Evolutionary conservation across 2,888 invertebrate species (phyloP).

Genomic region (Caenorhabditis zanzibari): DNA sequence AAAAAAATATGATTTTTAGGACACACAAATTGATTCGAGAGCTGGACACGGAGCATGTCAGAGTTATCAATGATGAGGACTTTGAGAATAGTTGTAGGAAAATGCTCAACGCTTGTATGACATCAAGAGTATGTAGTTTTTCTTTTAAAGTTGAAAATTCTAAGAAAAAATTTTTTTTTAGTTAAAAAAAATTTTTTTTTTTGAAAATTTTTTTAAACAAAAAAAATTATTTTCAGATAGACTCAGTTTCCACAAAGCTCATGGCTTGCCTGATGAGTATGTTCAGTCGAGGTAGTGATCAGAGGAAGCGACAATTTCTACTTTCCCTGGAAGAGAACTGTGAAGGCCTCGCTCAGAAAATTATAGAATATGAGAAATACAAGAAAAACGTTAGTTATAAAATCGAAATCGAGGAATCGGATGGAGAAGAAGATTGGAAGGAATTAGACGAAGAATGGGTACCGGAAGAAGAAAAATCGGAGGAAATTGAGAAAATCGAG

Average conservation of each 20-base stretch:
- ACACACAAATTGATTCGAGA: slow-evolving; percentile 53
- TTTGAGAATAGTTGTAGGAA: slow-evolving; percentile 25
- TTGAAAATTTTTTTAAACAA: not conserved
- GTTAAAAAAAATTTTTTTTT: not conserved
- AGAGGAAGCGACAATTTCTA: slow-evolving; percentile 6
- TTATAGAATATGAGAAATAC: not conserved
- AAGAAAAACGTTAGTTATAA: not conserved
- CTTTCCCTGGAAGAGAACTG: slow-evolving; percentile 6
- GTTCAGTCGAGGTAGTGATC: slow-evolving; percentile 2
- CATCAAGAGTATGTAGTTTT: slow-evolving; percentile 19
- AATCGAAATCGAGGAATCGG: too few relatives aligned
- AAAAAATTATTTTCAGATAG: slow-evolving; percentile 22
- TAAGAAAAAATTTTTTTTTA: too few relatives aligned
- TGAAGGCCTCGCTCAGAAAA: not conserved
- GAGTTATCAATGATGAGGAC: slow-evolving; percentile 23
- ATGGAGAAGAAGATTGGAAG: not conserved
- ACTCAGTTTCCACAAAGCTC: slow-evolving; percentile 21
- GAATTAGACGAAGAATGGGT: not conserved
- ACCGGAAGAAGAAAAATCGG: not conserved
- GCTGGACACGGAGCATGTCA: slow-evolving; percentile 51
- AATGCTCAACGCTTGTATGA: slow-evolving; percentile 42
- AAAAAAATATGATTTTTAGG: too few relatives aligned
- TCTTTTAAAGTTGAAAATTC: not conserved
- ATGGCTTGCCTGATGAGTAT: slow-evolving; percentile 29
- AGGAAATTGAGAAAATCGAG: not conserved